Conservation (phyloP, 2,113 vertebrate genomes). For the Proterorhinus semilunaris region DNA sequence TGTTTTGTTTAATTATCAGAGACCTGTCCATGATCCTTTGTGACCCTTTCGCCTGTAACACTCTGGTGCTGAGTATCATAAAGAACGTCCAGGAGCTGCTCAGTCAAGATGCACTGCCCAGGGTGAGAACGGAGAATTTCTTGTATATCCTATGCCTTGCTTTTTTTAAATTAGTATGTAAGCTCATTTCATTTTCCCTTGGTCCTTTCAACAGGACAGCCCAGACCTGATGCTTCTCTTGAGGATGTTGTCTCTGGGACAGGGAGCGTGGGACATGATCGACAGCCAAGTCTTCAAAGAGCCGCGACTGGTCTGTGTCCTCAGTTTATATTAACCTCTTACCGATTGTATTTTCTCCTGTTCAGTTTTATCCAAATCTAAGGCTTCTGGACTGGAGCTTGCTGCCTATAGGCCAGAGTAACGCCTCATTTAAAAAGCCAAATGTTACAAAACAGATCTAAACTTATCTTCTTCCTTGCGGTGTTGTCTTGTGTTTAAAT, state of each 20-base stretch:
- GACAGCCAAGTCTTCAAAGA: conserved; percentile 99
- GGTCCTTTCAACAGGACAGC: conserved; percentile 83
- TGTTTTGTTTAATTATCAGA: conserved; percentile 60
- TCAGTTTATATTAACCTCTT: not conserved
- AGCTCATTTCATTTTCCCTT: not conserved
- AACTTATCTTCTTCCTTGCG: too few relatives aligned
- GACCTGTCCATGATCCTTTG: conserved; percentile 98
- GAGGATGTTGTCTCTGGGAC: conserved; percentile 91
- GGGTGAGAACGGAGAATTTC: conserved; percentile 76
- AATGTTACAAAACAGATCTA: too few relatives aligned
- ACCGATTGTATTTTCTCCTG: too few relatives aligned
- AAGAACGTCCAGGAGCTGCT: conserved; percentile 93
- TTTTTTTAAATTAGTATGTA: not conserved
- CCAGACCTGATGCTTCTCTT: conserved; percentile 90
- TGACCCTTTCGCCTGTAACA: conserved; percentile 96
- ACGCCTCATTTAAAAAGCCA: too few relatives aligned
- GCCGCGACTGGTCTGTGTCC: conserved; percentile 85
- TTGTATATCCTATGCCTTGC: too few relatives aligned
- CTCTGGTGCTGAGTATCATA: conserved; percentile 91
- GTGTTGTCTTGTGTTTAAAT: too few relatives aligned
- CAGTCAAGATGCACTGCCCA: conserved; percentile 91
- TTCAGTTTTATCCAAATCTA: too few relatives aligned
- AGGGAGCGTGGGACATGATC: conserved; percentile 99
- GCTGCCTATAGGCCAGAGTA: too few relatives aligned
- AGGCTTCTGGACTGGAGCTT: too few relatives aligned